Evolutionary conservation across 1,140 invertebrate genomes (phyloP).

Genomic region (Pomacea maculata): DNA sequence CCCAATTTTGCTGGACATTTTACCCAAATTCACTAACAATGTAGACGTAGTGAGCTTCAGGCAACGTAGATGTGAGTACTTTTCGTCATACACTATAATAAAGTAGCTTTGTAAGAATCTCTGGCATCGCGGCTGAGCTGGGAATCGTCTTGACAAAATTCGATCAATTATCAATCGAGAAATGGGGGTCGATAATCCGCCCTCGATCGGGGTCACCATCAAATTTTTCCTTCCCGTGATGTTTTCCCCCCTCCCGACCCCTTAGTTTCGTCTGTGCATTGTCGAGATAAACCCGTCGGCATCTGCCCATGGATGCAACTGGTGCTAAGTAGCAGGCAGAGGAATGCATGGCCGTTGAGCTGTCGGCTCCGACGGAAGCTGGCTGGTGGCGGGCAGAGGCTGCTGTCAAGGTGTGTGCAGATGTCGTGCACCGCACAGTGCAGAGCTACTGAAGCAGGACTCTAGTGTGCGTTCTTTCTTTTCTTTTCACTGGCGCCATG

Average conservation of each 20-base stretch:
- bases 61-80: neutral
- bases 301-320: slow-evolving; percentile 2
- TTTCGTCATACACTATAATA: neutral
- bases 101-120: neutral
- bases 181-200: slow-evolving; percentile 6
- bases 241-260: neutral
- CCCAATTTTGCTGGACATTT: neutral
- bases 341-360: neutral
- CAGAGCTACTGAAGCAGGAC: no score
- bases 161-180: slow-evolving; percentile 11
- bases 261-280: neutral
- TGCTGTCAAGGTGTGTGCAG: slow-evolving; percentile 5
- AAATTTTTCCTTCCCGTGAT: neutral
- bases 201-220: slow-evolving; percentile 6
- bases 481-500: no score
- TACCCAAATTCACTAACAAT: slow-evolving; percentile 9
- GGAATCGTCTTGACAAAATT: neutral
- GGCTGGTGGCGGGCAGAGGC: neutral
- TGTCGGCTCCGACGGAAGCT: slow-evolving; percentile 4
- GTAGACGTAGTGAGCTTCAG: neutral
- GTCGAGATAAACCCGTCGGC: neutral
- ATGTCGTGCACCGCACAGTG: neutral
- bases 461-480: no score
- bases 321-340: neutral
- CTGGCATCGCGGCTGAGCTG: neutral